phyloP scores from a whole-genome alignment of 2,797 vertebrate genomes.

The Diglossa cyanea region DNA sequence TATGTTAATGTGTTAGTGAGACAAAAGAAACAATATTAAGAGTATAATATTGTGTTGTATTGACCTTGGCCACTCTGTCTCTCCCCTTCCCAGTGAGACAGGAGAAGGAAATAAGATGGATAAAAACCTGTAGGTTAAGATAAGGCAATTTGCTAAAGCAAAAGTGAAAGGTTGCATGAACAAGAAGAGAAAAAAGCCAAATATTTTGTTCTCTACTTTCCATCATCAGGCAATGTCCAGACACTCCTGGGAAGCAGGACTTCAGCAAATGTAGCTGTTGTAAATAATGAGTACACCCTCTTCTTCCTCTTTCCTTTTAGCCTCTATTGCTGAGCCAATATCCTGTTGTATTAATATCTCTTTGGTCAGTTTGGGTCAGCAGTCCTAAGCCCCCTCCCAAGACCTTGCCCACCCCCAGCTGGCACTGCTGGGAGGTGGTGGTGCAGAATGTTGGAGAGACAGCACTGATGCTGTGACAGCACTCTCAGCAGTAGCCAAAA shows the following conservation, averaged over 20 bases:
- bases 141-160: background rate
- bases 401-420: background rate
- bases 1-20: background rate
- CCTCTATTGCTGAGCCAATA: background rate
- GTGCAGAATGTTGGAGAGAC: background rate
- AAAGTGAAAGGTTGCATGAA: accelerated
- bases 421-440: background rate
- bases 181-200: background rate
- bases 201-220: background rate
- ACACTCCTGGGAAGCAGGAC: background rate
- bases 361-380: background rate
- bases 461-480: background rate
- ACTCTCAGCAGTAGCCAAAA: background rate
- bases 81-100: background rate
- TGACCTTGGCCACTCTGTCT: background rate
- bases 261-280: background rate
- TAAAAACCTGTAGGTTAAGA: background rate
- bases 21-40: background rate
- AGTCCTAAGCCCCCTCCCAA: background rate
- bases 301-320: background rate
- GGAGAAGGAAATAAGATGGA: background rate
- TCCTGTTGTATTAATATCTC: background rate
- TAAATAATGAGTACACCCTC: background rate
- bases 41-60: background rate
- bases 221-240: background rate